Conservation (phyloP, 2,113 vertebrate genomes). For the Pseudonaja textilis region DNA sequence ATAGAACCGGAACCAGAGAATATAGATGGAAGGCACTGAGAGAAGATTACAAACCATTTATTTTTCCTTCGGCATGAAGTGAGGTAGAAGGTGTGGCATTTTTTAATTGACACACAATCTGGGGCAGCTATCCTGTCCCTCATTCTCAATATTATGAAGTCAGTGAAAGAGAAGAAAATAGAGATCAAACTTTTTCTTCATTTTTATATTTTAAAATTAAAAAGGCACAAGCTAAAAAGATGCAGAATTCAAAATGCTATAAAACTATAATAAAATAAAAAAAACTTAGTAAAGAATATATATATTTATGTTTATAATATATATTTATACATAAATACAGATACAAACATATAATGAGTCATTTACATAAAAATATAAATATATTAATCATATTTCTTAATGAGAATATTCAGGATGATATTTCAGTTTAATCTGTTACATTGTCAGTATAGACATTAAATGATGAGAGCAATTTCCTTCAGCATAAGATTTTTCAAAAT, state of each 20-base stretch:
- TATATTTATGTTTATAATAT: no score
- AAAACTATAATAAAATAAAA: background rate
- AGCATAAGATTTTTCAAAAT: background rate
- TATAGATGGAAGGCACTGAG: background rate
- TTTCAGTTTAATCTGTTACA: background rate
- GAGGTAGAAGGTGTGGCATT: background rate
- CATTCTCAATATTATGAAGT: background rate
- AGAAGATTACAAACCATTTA: background rate
- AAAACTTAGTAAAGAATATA: background rate
- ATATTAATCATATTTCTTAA: no score
- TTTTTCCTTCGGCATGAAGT: background rate
- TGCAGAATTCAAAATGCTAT: background rate
- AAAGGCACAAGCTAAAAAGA: background rate
- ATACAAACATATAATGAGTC: no score
- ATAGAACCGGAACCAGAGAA: background rate
- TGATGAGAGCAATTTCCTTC: background rate
- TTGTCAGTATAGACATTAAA: background rate
- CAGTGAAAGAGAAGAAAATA: background rate
- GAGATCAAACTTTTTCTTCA: background rate
- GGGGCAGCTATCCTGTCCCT: background rate
- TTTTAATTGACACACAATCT: background rate
- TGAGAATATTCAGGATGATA: background rate
- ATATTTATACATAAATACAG: no score
- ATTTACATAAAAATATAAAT: no score
- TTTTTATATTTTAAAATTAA: background rate